Conservation (phyloP, 1,140 invertebrate species). For the Drosophila pseudoobscura region DNA sequence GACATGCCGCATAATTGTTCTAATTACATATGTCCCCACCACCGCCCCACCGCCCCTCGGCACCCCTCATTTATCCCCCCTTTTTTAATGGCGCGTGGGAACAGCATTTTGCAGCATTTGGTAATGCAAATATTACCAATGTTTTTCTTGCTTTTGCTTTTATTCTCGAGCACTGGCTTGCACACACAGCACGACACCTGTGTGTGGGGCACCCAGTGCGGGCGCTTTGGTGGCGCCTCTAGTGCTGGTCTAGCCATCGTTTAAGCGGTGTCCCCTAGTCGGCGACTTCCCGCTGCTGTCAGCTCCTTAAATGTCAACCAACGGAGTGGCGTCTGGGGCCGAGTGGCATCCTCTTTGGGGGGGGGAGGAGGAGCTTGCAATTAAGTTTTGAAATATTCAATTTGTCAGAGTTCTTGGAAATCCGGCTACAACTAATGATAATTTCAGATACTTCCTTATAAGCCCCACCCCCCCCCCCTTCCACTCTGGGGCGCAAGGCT, state of each 20-base stretch:
- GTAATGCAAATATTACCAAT: conserved; percentile 12
- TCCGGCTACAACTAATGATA: not conserved
- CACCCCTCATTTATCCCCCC: not conserved
- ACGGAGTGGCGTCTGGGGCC: conserved; percentile 2
- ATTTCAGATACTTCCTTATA: too few relatives aligned
- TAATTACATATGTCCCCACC: conserved; percentile 59
- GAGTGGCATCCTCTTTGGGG: conserved; percentile 33
- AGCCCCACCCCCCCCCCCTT: too few relatives aligned
- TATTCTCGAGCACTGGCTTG: conserved; percentile 26
- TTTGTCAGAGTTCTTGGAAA: conserved; percentile 36
- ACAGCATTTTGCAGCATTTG: conserved; percentile 49
- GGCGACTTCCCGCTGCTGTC: conserved; percentile 63
- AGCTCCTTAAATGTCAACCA: conserved; percentile 60
- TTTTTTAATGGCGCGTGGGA: conserved; percentile 67
- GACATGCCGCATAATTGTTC: conserved; percentile 70
- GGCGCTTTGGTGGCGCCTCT: conserved; percentile 38
- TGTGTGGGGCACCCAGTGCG: conserved; percentile 29
- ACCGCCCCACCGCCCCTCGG: not conserved
- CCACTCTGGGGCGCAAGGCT: conserved; percentile 5
- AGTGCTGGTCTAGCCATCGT: conserved; percentile 14
- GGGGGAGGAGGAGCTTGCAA: conserved; percentile 4
- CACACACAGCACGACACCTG: conserved; percentile 78
- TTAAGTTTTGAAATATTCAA: conserved; percentile 36
- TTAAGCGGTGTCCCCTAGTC: conserved; percentile 45
- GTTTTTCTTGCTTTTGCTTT: conserved; percentile 8